These are phyloP conservation scores for Tachina lurida DNA, from an alignment of 2,888 invertebrate genomes.

Conservation along the genomic window DNA sequence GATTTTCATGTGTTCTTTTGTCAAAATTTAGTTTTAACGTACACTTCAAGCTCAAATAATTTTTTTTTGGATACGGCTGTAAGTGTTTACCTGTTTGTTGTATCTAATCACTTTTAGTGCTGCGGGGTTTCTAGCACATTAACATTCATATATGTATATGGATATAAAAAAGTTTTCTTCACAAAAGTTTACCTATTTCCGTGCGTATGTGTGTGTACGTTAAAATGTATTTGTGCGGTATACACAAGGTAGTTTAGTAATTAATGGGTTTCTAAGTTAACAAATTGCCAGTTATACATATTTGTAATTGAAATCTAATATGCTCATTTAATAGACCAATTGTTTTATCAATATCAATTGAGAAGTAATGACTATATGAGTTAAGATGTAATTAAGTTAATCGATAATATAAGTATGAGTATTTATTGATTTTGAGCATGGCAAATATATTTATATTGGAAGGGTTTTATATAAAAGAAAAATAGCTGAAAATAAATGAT, in stretches of 20 bases:
- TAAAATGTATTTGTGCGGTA: background rate
- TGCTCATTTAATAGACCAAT: constrained; percentile 14
- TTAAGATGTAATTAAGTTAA: background rate
- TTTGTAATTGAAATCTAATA: constrained; percentile 39
- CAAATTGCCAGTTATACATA: constrained; percentile 30
- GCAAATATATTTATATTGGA: background rate
- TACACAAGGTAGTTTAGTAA: constrained; percentile 2
- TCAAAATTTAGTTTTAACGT: too few species aligned
- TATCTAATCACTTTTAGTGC: background rate
- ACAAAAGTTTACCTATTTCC: background rate
- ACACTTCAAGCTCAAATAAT: too few species aligned
- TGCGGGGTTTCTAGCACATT: background rate
- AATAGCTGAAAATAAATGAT: too few species aligned
- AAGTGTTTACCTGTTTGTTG: too few species aligned
- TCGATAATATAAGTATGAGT: background rate
- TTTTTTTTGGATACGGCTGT: too few species aligned
- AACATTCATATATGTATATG: background rate
- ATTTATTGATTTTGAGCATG: background rate
- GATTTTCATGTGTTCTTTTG: too few species aligned
- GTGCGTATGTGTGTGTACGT: background rate
- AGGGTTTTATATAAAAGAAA: background rate
- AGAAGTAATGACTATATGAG: background rate
- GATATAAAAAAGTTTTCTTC: background rate
- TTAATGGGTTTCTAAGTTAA: constrained; percentile 25
- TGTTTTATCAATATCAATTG: constrained; percentile 31